These are phyloP conservation scores for Trachelus stipa DNA, from an alignment of 2,888 invertebrate genomes.

Conservation along the genomic window DNA sequence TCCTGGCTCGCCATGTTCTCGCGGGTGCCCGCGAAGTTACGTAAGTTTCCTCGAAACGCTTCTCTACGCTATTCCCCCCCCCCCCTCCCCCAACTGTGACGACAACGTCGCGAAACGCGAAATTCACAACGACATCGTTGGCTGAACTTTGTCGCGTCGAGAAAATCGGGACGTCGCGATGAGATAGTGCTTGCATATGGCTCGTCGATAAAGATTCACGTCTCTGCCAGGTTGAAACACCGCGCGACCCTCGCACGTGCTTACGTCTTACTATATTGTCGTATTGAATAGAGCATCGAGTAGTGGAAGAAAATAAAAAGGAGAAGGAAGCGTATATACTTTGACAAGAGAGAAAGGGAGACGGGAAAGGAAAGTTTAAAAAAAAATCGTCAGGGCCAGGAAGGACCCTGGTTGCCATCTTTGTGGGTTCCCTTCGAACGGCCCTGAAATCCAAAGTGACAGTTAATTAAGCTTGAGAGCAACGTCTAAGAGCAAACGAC, in stretches of 20 bases:
- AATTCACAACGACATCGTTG: not conserved
- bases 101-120: not conserved
- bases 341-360: not conserved
- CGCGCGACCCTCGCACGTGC: not conserved
- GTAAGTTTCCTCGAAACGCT: not conserved
- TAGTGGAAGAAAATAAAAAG: not conserved
- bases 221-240: not conserved
- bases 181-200: not conserved
- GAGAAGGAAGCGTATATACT: not conserved
- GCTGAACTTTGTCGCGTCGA: not conserved
- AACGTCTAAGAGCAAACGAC: constrained; percentile 9
- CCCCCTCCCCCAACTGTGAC: not conserved
- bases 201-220: not conserved
- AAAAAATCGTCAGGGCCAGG: not conserved
- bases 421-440: not conserved
- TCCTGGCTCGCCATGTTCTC: not conserved
- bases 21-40: not conserved
- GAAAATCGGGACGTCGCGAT: not conserved
- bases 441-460: constrained; percentile 9
- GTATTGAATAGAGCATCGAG: not conserved
- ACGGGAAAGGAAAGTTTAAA: not conserved
- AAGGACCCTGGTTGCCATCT: not conserved
- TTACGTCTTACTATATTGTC: not conserved
- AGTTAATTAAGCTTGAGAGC: constrained; percentile 24
- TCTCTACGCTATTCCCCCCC: not conserved